phyloP scores from a whole-genome alignment of 1,140 invertebrate species.

The Campoletis sonorensis region DNA sequence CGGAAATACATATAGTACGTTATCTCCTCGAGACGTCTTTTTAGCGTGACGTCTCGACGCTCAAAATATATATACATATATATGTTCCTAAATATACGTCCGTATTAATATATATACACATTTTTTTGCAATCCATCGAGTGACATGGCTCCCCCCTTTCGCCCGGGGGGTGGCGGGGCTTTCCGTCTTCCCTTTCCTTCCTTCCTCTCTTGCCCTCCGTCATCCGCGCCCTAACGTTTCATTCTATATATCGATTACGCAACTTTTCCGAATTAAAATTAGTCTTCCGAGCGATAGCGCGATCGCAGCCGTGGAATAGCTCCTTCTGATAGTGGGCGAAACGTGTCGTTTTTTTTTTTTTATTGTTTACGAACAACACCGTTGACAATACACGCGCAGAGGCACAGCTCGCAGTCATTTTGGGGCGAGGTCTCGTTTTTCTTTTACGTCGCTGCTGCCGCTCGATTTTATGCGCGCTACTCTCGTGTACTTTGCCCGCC shows the following conservation, averaged over 20 bases:
- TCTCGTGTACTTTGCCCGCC: background rate
- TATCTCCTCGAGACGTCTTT: conserved; percentile 3
- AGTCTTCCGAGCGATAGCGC: conserved; percentile 13
- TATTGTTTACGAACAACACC: conserved; percentile 58
- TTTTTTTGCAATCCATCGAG: background rate
- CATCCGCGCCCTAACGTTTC: conserved; percentile 25
- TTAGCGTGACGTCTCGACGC: conserved; percentile 11
- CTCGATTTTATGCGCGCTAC: conserved; percentile 1
- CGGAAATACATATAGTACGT: conserved; percentile 3
- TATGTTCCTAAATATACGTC: background rate
- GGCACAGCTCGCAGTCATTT: conserved; percentile 36
- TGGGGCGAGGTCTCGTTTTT: conserved; percentile 49
- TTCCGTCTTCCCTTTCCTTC: background rate
- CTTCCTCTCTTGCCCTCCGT: conserved; percentile 15
- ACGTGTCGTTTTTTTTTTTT: conserved; percentile 49
- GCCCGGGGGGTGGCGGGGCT: too few species aligned
- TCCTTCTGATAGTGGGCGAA: conserved; percentile 8
- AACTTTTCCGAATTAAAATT: conserved; percentile 54
- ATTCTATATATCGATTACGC: conserved; percentile 61
- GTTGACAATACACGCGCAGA: conserved; percentile 52
- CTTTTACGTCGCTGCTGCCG: background rate
- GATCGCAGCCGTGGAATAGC: background rate
- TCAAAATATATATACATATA: background rate
- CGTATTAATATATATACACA: background rate
- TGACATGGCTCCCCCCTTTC: background rate